Evolutionary conservation across 2,888 invertebrate genomes (phyloP).

Genomic region (Tanaodytes sp.): DNA sequence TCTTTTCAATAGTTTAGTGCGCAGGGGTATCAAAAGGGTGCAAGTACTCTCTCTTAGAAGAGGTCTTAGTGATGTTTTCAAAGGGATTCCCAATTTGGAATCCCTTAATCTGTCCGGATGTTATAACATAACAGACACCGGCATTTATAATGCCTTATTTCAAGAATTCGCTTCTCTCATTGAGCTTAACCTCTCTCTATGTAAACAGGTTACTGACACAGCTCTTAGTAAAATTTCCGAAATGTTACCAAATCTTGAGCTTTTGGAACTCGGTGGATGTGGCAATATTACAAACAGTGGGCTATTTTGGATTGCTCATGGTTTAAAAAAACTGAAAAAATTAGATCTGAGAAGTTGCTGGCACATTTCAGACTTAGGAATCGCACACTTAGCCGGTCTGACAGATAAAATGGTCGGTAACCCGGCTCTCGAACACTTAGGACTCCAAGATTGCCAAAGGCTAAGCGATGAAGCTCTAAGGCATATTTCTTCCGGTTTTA

Average conservation of each 20-base stretch:
- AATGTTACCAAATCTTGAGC: slow-evolving; percentile 87
- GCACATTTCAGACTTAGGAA: slow-evolving; percentile 92
- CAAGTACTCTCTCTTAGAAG: slow-evolving; percentile 90
- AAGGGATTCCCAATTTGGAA: slow-evolving; percentile 88
- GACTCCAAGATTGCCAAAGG: slow-evolving; percentile 95
- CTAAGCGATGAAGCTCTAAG: slow-evolving; percentile 92
- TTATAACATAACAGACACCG: slow-evolving; percentile 91
- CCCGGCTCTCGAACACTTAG: slow-evolving; percentile 86
- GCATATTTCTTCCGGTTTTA: slow-evolving; percentile 86
- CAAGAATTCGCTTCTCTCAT: slow-evolving; percentile 84
- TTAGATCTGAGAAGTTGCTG: slow-evolving; percentile 93
- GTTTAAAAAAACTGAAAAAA: slow-evolving; percentile 85
- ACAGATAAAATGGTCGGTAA: slow-evolving; percentile 80
- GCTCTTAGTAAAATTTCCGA: slow-evolving; percentile 89
- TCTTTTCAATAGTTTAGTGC: slow-evolving; percentile 88
- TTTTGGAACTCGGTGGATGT: slow-evolving; percentile 92
- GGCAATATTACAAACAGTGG: slow-evolving; percentile 92
- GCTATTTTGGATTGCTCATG: slow-evolving; percentile 88
- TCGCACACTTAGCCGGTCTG: slow-evolving; percentile 87
- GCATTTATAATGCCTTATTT: slow-evolving; percentile 87
- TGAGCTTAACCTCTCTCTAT: slow-evolving; percentile 89
- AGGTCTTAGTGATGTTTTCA: slow-evolving; percentile 88
- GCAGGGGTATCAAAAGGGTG: slow-evolving; percentile 89
- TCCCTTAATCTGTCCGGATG: slow-evolving; percentile 93
- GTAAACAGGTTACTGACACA: slow-evolving; percentile 96